Percentiles rank a stretch among this genome's conserved stretches.
Conservation (phyloP, 2,113 vertebrate genomes). For the Lepidothrix coronata region DNA sequence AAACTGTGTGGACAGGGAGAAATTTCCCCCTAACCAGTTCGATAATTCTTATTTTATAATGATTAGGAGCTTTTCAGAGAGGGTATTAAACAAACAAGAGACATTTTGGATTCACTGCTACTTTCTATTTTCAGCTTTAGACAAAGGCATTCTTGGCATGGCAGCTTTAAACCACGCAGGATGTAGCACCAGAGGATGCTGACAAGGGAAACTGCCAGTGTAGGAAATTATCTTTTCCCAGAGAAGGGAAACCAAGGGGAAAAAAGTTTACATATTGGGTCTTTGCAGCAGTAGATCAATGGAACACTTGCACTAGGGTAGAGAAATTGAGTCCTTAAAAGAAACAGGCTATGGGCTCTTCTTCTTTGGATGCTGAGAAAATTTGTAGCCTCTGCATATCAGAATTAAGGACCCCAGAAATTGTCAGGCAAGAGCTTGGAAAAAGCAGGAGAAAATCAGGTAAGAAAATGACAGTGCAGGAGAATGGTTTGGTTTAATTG, state of each 20-base stretch:
- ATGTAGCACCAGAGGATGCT: not conserved
- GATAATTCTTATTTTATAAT: not conserved
- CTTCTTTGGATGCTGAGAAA: not conserved
- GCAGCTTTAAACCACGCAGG: not conserved
- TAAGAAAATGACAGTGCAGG: not conserved
- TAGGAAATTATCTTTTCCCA: not conserved
- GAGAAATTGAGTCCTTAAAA: not conserved
- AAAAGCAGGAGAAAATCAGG: not conserved
- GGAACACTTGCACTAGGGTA: not conserved
- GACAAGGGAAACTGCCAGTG: not conserved
- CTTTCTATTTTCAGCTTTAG: conserved; percentile 7
- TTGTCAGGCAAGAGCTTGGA: not conserved
- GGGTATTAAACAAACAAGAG: not conserved
- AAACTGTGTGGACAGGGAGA: not conserved
- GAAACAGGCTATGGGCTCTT: not conserved
- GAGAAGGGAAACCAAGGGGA: not conserved
- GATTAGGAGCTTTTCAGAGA: not conserved
- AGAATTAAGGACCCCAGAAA: not conserved
- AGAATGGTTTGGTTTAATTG: not conserved
- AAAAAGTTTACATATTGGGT: not conserved
- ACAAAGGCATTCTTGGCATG: not conserved
- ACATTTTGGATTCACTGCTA: not conserved
- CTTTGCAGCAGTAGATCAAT: not conserved
- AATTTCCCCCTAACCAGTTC: not conserved
- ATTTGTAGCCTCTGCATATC: not conserved